Evolutionary conservation across 2,888 invertebrate genomes (phyloP).

Genomic region (Oxycera nigricornis): DNA sequence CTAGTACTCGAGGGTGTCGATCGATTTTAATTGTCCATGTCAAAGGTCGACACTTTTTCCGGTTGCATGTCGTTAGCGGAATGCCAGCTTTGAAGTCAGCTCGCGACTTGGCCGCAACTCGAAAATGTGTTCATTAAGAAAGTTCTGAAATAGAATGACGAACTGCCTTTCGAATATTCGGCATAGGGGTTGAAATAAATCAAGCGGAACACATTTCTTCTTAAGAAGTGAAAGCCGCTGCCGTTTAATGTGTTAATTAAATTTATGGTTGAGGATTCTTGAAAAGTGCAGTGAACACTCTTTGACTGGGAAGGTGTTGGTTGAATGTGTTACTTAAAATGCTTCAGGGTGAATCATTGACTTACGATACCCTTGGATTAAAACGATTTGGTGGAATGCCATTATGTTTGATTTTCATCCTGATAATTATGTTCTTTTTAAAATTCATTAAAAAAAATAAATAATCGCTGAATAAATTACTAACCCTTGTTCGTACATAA

Average conservation of each 20-base stretch:
- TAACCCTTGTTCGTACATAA: too few species aligned
- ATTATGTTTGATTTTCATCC: too few species aligned
- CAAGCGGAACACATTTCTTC: slow-evolving; percentile 5
- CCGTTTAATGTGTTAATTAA: not conserved
- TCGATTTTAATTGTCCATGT: slow-evolving; percentile 39
- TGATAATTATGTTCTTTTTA: too few species aligned
- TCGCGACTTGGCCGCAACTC: too few species aligned
- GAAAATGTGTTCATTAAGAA: slow-evolving; percentile 1
- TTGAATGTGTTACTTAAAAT: too few species aligned
- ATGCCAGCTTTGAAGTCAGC: slow-evolving; percentile 6
- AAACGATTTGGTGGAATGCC: too few species aligned
- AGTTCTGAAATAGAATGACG: not conserved
- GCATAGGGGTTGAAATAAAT: slow-evolving; percentile 28
- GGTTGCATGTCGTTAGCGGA: slow-evolving; percentile 32
- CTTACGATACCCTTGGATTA: too few species aligned
- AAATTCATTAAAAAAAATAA: too few species aligned
- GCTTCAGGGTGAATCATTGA: too few species aligned
- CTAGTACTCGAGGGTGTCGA: slow-evolving; percentile 35
- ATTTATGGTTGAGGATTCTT: not conserved
- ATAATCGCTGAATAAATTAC: too few species aligned
- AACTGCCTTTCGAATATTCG: not conserved
- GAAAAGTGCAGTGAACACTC: too few species aligned
- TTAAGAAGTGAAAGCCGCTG: slow-evolving; percentile 12
- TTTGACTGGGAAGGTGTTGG: too few species aligned
- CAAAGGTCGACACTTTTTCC: slow-evolving; percentile 38